Evolutionary conservation across 2,888 invertebrate genomes (phyloP).

Genomic region (Chrysina gloriosa): DNA sequence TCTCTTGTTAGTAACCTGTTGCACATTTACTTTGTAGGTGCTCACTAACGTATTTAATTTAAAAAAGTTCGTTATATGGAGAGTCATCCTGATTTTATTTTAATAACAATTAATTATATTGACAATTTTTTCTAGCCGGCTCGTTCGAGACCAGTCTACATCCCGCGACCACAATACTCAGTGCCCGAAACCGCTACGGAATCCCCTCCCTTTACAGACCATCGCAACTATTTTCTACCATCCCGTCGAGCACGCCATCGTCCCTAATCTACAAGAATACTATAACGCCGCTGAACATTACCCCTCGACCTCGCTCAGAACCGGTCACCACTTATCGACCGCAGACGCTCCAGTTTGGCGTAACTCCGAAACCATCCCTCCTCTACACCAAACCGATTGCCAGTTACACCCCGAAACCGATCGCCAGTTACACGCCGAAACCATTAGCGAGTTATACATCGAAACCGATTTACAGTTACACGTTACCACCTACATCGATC

Average conservation of each 20-base stretch:
- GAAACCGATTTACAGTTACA: slow-evolving; percentile 60
- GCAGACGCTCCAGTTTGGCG: slow-evolving; percentile 69
- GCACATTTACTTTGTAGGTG: too few relatives aligned
- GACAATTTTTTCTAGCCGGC: slow-evolving; percentile 55
- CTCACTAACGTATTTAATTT: too few relatives aligned
- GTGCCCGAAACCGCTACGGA: slow-evolving; percentile 49
- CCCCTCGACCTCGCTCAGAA: slow-evolving; percentile 72
- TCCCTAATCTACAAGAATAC: slow-evolving; percentile 61
- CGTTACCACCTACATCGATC: slow-evolving; percentile 54
- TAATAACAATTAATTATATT: too few relatives aligned
- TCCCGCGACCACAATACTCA: slow-evolving; percentile 57
- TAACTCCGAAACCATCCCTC: slow-evolving; percentile 69
- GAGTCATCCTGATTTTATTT: too few relatives aligned
- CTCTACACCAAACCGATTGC: slow-evolving; percentile 60
- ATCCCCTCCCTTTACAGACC: slow-evolving; percentile 54
- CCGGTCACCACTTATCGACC: slow-evolving; percentile 77
- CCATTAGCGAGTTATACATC: slow-evolving; percentile 58
- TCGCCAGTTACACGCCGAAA: slow-evolving; percentile 36
- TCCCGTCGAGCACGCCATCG: slow-evolving; percentile 67
- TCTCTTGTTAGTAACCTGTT: too few relatives aligned
- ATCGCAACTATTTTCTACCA: slow-evolving; percentile 55
- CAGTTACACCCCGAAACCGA: slow-evolving; percentile 51
- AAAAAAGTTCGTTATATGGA: too few relatives aligned
- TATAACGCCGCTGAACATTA: slow-evolving; percentile 69
- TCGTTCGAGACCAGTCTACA: slow-evolving; percentile 61